Percentiles rank a stretch among this genome's conserved stretches.
phyloP scores from a whole-genome alignment of 2,797 vertebrate genomes.

The Gastrophryne carolinensis region DNA sequence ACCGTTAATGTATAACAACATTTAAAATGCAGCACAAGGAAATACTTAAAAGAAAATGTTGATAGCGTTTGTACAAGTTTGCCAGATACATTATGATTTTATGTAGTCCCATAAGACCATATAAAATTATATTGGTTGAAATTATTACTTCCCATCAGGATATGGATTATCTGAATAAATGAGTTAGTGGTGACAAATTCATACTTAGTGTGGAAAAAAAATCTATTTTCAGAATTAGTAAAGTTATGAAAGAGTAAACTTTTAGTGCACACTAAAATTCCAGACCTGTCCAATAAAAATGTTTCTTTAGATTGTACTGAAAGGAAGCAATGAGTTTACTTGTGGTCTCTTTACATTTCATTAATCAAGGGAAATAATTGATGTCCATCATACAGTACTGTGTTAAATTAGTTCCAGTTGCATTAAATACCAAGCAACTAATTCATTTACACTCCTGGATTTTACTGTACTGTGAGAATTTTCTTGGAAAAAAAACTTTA shows the following conservation, averaged over 20 bases:
- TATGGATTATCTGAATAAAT: slow-evolving; percentile 30
- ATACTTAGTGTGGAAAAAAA: slow-evolving; percentile 37
- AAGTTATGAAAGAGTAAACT: slow-evolving; percentile 24
- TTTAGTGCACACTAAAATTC: slow-evolving; percentile 1
- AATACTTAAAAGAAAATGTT: slow-evolving; percentile 46
- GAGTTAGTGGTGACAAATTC: slow-evolving; percentile 29
- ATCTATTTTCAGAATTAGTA: slow-evolving; percentile 30
- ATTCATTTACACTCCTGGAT: too few species aligned
- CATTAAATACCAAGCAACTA: too few species aligned
- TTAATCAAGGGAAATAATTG: too few species aligned
- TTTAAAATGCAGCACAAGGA: slow-evolving; percentile 36
- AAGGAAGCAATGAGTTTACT: too few species aligned
- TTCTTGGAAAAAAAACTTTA: too few species aligned
- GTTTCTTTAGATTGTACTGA: too few species aligned
- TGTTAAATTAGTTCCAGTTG: too few species aligned
- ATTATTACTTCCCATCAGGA: slow-evolving; percentile 42
- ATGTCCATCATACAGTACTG: too few species aligned
- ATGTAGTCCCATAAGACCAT: slow-evolving; percentile 34
- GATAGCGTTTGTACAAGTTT: slow-evolving; percentile 29
- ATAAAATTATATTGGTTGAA: slow-evolving; percentile 48
- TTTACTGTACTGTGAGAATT: too few species aligned
- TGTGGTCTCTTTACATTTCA: too few species aligned
- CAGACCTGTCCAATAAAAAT: background rate
- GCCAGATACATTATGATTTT: slow-evolving; percentile 34
- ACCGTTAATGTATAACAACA: slow-evolving; percentile 19